Conservation (phyloP, 2,888 invertebrate genomes). For the Pantelozetes paolii region DNA sequence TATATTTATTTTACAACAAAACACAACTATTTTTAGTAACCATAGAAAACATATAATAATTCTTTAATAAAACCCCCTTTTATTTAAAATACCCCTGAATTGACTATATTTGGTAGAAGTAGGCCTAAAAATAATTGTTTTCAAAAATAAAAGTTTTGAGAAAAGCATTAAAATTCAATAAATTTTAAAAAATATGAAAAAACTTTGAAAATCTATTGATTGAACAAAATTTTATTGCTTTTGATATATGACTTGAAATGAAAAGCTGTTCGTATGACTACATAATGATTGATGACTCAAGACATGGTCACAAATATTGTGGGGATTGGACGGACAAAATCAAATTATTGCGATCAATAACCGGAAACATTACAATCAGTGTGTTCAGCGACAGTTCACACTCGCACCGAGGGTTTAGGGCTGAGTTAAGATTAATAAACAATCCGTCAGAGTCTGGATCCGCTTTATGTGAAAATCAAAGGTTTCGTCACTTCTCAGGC, state of each 20-base stretch:
- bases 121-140: too few relatives aligned
- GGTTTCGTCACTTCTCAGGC: slow-evolving; percentile 65
- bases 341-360: slow-evolving; percentile 67
- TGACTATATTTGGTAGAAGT: too few relatives aligned
- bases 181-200: too few relatives aligned
- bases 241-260: background rate
- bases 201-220: too few relatives aligned
- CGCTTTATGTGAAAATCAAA: slow-evolving; percentile 67
- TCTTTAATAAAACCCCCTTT: too few relatives aligned
- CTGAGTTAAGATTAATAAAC: slow-evolving; percentile 59
- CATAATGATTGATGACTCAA: slow-evolving; percentile 35
- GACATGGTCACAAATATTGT: slow-evolving; percentile 54
- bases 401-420: slow-evolving; percentile 69
- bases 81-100: too few relatives aligned
- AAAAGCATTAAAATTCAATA: too few relatives aligned
- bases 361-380: slow-evolving; percentile 61
- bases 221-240: too few relatives aligned
- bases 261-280: slow-evolving; percentile 23
- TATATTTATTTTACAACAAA: too few relatives aligned
- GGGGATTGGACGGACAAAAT: slow-evolving; percentile 75
- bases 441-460: slow-evolving; percentile 50
- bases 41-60: too few relatives aligned
- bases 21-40: too few relatives aligned
- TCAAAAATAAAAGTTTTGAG: too few relatives aligned
- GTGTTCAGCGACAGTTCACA: slow-evolving; percentile 74